phyloP scores from a whole-genome alignment of 2,797 vertebrate genomes.

The Etheostoma perlongum region DNA sequence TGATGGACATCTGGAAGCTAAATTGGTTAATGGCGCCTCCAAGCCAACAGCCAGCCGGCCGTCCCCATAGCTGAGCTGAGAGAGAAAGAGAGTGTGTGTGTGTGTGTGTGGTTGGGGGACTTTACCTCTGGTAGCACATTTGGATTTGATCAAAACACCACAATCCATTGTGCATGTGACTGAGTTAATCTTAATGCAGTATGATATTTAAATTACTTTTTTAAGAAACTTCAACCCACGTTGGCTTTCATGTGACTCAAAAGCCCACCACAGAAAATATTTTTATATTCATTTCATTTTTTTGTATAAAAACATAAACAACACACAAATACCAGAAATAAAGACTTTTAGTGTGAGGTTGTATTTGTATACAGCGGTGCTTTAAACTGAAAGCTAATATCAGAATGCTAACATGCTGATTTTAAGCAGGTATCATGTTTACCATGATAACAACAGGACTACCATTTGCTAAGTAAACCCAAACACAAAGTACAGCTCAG shows the following conservation, averaged over 20 bases:
- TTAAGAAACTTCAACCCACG: neutral
- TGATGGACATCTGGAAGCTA: slow-evolving; percentile 91
- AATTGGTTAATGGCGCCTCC: slow-evolving; percentile 91
- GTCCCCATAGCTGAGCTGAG: slow-evolving; percentile 76
- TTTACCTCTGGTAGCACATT: slow-evolving; percentile 72
- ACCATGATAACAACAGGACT: neutral
- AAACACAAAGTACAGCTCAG: neutral
- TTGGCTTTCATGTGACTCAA: neutral
- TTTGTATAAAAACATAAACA: neutral
- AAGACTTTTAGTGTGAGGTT: neutral
- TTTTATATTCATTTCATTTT: neutral
- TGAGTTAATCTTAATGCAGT: neutral
- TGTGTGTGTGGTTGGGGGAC: slow-evolving; percentile 31
- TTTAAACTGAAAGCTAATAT: no score
- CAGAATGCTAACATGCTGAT: neutral
- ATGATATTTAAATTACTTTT: slow-evolving; percentile 8
- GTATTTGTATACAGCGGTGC: neutral
- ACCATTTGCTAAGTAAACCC: neutral
- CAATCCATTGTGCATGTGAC: slow-evolving; percentile 4
- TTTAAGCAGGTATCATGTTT: neutral
- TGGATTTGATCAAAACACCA: slow-evolving; percentile 8
- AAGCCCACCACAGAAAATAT: neutral
- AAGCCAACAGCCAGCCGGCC: slow-evolving; percentile 87
- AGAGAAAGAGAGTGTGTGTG: slow-evolving; percentile 3
- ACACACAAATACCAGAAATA: neutral